Evolutionary conservation across 2,797 vertebrate genomes (phyloP).

Genomic region (Epinephelus coioides): DNA sequence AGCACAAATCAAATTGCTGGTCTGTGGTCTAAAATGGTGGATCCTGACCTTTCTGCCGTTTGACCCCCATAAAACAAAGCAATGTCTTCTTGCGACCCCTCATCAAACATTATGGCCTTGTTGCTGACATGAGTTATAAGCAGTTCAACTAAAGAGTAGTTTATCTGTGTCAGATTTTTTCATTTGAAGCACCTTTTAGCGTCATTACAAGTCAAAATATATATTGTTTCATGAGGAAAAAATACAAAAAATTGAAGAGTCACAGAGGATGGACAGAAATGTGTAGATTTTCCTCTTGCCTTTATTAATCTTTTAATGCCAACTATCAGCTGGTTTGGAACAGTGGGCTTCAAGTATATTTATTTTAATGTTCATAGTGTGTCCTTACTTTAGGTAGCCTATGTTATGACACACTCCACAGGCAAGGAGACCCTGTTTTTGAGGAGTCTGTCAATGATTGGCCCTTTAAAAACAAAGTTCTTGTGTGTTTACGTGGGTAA

Average conservation of each 20-base stretch:
- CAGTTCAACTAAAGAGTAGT: neutral
- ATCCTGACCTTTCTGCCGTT: slow-evolving; percentile 5
- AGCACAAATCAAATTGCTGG: slow-evolving; percentile 4
- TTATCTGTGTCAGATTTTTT: neutral
- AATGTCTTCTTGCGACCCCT: neutral
- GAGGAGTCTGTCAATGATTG: slow-evolving; percentile 3
- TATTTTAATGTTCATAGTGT: neutral
- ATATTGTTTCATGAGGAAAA: neutral
- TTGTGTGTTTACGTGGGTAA: neutral
- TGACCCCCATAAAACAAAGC: slow-evolving; percentile 27
- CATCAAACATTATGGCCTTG: slow-evolving; percentile 5
- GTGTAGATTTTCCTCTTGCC: neutral
- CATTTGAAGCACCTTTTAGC: neutral
- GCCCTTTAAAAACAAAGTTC: neutral
- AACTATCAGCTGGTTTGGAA: neutral
- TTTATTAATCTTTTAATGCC: neutral
- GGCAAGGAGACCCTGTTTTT: neutral
- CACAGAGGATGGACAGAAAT: neutral
- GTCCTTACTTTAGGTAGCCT: neutral
- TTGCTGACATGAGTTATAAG: slow-evolving; percentile 26
- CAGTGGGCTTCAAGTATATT: neutral
- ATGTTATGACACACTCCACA: neutral
- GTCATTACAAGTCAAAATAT: no score
- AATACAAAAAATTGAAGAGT: neutral
- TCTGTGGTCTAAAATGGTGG: slow-evolving; percentile 1